Evolutionary conservation across 2,888 invertebrate species (phyloP).

Genomic region (Bellardia pandia): DNA sequence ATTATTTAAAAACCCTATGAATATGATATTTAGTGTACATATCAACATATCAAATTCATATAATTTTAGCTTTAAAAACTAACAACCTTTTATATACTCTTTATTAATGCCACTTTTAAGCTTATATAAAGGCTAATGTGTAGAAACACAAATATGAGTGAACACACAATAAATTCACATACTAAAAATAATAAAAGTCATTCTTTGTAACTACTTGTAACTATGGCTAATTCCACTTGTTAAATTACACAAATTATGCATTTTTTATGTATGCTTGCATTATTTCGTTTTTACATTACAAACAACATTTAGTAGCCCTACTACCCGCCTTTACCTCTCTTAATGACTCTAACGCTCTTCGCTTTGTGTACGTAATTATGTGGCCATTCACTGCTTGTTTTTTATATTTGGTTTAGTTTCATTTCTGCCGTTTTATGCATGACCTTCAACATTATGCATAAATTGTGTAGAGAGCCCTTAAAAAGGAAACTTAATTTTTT

Average conservation of each 20-base stretch:
- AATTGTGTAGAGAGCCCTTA: slow-evolving; percentile 44
- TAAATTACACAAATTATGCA: slow-evolving; percentile 25
- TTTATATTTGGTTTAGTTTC: slow-evolving; percentile 20
- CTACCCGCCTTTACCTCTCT: background rate
- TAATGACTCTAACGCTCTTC: slow-evolving; percentile 41
- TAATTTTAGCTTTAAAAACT: no score
- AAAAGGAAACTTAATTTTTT: slow-evolving; percentile 8
- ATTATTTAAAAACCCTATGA: no score
- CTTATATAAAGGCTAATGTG: background rate
- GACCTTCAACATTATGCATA: slow-evolving; percentile 65
- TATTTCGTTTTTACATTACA: slow-evolving; percentile 9
- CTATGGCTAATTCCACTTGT: slow-evolving; percentile 29
- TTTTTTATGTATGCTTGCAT: slow-evolving; percentile 4
- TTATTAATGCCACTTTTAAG: background rate
- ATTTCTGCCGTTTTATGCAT: slow-evolving; percentile 57
- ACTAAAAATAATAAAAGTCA: background rate
- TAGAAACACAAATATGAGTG: background rate
- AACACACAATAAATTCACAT: background rate
- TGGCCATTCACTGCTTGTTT: slow-evolving; percentile 18
- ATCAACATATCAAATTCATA: no score
- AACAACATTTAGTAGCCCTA: slow-evolving; percentile 2
- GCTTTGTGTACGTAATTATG: slow-evolving; percentile 37
- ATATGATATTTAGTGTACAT: no score
- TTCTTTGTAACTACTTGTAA: background rate
- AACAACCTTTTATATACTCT: background rate